These are phyloP conservation scores for Xenotilapia caudafasciata DNA, from an alignment of 2,113 vertebrate genomes.

Conservation along the genomic window DNA sequence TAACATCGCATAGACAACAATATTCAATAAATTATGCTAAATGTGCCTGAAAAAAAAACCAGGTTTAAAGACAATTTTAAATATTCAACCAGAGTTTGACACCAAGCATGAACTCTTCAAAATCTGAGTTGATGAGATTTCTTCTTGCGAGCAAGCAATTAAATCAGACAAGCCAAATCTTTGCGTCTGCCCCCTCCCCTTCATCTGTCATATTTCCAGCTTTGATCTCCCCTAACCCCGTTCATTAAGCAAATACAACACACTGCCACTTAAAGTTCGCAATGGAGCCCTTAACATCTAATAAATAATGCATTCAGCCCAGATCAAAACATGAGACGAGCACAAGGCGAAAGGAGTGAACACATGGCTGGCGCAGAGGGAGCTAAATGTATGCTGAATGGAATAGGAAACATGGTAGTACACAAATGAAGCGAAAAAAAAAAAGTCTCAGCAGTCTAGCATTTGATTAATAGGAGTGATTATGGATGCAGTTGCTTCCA, in stretches of 20 bases:
- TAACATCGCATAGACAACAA: not conserved
- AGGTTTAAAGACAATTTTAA: not conserved
- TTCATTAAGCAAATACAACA: constrained; percentile 68
- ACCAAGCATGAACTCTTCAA: constrained; percentile 36
- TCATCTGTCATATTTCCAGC: constrained; percentile 53
- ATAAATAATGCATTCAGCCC: constrained; percentile 61
- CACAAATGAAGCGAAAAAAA: constrained; percentile 1
- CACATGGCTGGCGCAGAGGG: not conserved
- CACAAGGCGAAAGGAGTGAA: constrained; percentile 16
- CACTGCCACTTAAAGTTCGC: constrained; percentile 61
- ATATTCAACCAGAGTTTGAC: not conserved
- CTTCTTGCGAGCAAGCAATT: constrained; percentile 52
- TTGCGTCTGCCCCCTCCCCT: constrained; percentile 26
- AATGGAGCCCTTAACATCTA: constrained; percentile 59
- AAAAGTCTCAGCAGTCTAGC: not conserved
- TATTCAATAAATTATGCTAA: not conserved
- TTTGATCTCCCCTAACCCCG: constrained; percentile 62
- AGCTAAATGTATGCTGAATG: constrained; percentile 26
- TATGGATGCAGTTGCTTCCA: constrained; percentile 49
- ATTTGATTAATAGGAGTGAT: constrained; percentile 38
- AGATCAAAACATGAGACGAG: constrained; percentile 51
- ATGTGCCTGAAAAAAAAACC: not conserved
- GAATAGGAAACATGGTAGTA: constrained; percentile 11
- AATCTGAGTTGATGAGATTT: constrained; percentile 34
- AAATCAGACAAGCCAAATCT: constrained; percentile 55